Percentiles rank a stretch among this genome's conserved stretches.
Conservation (phyloP, 2,888 invertebrate species). For the Catonia carolina region DNA sequence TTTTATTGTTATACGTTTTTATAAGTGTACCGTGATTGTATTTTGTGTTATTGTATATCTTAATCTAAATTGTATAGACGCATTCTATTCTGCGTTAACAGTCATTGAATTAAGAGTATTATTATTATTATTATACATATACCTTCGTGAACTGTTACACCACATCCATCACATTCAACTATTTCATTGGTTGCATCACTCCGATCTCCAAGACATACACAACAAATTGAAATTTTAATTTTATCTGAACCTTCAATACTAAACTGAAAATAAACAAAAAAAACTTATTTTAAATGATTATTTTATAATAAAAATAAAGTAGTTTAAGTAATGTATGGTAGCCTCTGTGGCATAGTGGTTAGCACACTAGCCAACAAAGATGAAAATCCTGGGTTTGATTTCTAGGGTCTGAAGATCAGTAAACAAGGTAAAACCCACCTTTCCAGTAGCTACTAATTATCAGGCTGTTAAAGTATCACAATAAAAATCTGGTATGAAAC, state of each 20-base stretch:
- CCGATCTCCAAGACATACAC: constrained; percentile 86
- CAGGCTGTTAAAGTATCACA: too few relatives aligned
- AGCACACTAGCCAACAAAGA: not conserved
- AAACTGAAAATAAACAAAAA: constrained; percentile 9
- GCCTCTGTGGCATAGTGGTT: not conserved
- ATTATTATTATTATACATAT: constrained; percentile 29
- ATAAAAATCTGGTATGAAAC: too few relatives aligned
- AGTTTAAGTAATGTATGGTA: too few relatives aligned
- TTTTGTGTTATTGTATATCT: too few relatives aligned
- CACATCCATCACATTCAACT: constrained; percentile 95
- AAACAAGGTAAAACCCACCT: too few relatives aligned
- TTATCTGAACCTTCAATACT: constrained; percentile 42
- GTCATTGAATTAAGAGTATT: too few relatives aligned
- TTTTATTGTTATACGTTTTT: too few relatives aligned
- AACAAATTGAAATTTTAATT: constrained; percentile 75
- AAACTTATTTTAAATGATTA: constrained; percentile 20
- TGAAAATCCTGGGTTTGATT: not conserved
- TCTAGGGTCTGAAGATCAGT: not conserved
- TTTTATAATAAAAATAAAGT: constrained; percentile 37
- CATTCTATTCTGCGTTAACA: too few relatives aligned
- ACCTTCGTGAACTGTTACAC: constrained; percentile 94
- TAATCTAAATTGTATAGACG: too few relatives aligned
- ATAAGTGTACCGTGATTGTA: too few relatives aligned
- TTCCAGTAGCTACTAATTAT: too few relatives aligned
- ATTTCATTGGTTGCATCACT: constrained; percentile 94